Percentiles rank a stretch among this genome's conserved stretches.
Conservation (phyloP, 2,797 vertebrate species). For the Aldrovandia affinis region DNA sequence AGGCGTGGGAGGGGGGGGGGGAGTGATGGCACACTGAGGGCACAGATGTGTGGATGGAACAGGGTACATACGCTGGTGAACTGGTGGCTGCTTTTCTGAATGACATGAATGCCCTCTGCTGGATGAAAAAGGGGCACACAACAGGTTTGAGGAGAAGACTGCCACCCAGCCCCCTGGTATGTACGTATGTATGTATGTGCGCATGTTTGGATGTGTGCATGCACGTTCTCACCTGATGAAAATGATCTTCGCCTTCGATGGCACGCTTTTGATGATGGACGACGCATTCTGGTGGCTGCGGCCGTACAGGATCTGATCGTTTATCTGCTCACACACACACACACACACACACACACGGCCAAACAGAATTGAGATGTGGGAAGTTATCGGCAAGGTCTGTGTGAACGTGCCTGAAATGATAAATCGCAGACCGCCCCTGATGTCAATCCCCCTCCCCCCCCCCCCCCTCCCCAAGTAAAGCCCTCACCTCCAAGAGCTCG, state of each 20-base stretch:
- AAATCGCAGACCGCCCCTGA: too few relatives aligned
- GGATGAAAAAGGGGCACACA: constrained; percentile 49
- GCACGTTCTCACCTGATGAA: constrained; percentile 83
- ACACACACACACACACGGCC: neutral
- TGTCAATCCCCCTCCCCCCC: too few relatives aligned
- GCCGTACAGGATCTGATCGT: constrained; percentile 91
- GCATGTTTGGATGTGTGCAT: too few relatives aligned
- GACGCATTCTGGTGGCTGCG: constrained; percentile 97
- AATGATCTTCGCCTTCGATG: constrained; percentile 92
- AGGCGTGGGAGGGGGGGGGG: neutral
- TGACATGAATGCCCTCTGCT: constrained; percentile 63
- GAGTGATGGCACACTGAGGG: neutral
- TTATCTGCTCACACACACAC: constrained; percentile 77
- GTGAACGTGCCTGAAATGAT: neutral
- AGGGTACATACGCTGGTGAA: neutral
- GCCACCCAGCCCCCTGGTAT: too few relatives aligned
- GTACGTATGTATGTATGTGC: too few relatives aligned
- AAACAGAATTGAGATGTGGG: too few relatives aligned
- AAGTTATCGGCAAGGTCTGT: too few relatives aligned
- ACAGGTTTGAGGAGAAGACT: neutral
- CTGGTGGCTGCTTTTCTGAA: constrained; percentile 23
- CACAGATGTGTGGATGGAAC: neutral
- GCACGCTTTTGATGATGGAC: constrained; percentile 92
- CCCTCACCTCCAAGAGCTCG: constrained; percentile 91
- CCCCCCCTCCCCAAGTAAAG: too few relatives aligned